These are phyloP conservation scores for Calliphora vomitoria DNA, from an alignment of 2,888 invertebrate species.

Conservation along the genomic window DNA sequence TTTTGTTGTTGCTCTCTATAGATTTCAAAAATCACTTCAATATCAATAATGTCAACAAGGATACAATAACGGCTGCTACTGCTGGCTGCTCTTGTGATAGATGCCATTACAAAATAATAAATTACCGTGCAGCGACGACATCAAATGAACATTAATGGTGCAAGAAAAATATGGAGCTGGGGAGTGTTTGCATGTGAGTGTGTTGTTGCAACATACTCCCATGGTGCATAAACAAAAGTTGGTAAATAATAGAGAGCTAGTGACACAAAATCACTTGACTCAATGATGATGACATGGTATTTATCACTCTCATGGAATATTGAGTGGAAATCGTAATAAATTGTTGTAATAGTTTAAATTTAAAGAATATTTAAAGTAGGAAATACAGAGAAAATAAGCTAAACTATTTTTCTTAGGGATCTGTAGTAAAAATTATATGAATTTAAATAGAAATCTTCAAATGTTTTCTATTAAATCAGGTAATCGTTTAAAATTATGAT, in stretches of 20 bases:
- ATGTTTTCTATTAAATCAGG: no score
- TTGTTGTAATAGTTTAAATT: background rate
- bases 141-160: conserved; percentile 39
- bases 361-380: background rate
- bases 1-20: background rate
- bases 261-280: conserved; percentile 50
- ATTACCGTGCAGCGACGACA: conserved; percentile 33
- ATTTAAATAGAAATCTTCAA: no score
- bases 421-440: no score
- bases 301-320: conserved; percentile 18
- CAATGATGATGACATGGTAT: conserved; percentile 42
- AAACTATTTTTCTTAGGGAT: no score
- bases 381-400: background rate
- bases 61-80: conserved; percentile 22
- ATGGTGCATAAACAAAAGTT: conserved; percentile 10
- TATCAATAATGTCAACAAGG: conserved; percentile 49
- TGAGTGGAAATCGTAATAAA: background rate
- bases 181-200: background rate
- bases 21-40: conserved; percentile 48
- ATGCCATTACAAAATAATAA: conserved; percentile 58
- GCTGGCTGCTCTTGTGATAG: conserved; percentile 2
- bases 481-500: no score
- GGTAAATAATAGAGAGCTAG: conserved; percentile 48
- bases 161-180: background rate
- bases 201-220: background rate